Evolutionary conservation across 2,888 invertebrate genomes (phyloP).

Genomic region (Lochmaea capreae): DNA sequence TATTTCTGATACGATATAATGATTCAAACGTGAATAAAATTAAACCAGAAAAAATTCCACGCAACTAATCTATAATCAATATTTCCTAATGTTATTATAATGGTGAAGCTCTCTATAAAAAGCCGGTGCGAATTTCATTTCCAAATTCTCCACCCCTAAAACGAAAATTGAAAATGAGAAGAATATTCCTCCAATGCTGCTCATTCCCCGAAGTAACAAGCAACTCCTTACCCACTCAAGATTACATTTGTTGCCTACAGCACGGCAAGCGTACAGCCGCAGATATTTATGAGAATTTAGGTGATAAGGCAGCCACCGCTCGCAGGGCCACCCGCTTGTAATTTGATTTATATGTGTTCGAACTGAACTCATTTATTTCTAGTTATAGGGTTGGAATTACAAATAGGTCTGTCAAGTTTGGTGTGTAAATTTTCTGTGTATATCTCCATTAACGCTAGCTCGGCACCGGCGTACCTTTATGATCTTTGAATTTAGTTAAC

Average conservation of each 20-base stretch:
- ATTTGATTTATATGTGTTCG: constrained; percentile 58
- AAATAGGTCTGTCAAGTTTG: constrained; percentile 47
- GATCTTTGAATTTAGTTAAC: constrained; percentile 9
- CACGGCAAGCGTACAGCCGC: constrained; percentile 38
- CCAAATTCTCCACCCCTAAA: constrained; percentile 18
- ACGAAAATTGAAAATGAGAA: constrained; percentile 27
- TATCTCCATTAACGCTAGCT: constrained; percentile 33
- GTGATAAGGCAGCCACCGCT: constrained; percentile 36
- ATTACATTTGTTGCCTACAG: constrained; percentile 44
- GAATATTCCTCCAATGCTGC: constrained; percentile 19
- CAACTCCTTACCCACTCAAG: constrained; percentile 44
- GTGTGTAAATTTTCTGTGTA: constrained; percentile 44
- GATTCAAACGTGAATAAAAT: background rate
- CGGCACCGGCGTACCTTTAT: constrained; percentile 24
- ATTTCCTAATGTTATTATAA: background rate
- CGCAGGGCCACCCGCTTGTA: constrained; percentile 50
- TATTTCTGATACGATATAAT: no score
- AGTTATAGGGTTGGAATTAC: constrained; percentile 54
- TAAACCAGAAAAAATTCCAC: background rate
- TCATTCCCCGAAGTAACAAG: constrained; percentile 18
- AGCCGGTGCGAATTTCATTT: constrained; percentile 1
- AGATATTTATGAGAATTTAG: constrained; percentile 47
- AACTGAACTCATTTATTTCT: constrained; percentile 57
- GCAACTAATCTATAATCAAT: constrained; percentile 14
- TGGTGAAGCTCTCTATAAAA: background rate